A percentile compares a stretch with the other conserved stretches of the same genome.
Evolutionary conservation across 2,888 invertebrate genomes (phyloP).

Genomic region (Spilosoma lubricipeda): DNA sequence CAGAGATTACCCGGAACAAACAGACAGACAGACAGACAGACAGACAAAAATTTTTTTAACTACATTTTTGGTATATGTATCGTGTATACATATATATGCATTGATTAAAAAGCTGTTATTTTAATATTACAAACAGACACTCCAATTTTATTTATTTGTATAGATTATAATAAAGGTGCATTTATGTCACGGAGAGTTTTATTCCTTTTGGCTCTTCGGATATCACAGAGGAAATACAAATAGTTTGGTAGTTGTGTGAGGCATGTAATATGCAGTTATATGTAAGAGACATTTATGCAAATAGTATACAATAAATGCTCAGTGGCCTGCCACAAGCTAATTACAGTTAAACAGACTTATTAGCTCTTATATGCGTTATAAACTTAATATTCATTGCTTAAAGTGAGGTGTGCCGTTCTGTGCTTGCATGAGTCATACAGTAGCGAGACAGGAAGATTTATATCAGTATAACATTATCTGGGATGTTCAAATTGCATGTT

Average conservation of each 20-base stretch:
- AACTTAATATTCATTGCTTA: conserved; percentile 49
- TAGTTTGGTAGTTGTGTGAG: background rate
- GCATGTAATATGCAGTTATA: background rate
- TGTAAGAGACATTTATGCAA: background rate
- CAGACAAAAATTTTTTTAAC: too few relatives aligned
- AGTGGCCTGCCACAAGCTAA: conserved; percentile 48
- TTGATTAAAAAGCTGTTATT: too few relatives aligned
- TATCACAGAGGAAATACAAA: background rate
- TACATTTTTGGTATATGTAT: too few relatives aligned
- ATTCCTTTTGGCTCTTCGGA: background rate
- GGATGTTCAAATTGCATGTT: background rate
- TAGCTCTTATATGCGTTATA: conserved; percentile 46
- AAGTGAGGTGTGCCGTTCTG: conserved; percentile 44
- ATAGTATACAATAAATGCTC: conserved; percentile 47
- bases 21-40: too few relatives aligned
- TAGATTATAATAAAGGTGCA: too few relatives aligned
- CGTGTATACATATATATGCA: too few relatives aligned
- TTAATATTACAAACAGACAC: too few relatives aligned
- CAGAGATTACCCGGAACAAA: too few relatives aligned
- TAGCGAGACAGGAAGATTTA: conserved; percentile 9
- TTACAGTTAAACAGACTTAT: conserved; percentile 54
- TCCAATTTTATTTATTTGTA: too few relatives aligned
- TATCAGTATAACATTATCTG: conserved; percentile 5
- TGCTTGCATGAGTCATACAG: conserved; percentile 39
- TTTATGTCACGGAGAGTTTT: background rate